Evolutionary conservation across 2,797 vertebrate species (phyloP), one percentile per base, ranked within the genome.

Genomic region (Pterois miles): DNA sequence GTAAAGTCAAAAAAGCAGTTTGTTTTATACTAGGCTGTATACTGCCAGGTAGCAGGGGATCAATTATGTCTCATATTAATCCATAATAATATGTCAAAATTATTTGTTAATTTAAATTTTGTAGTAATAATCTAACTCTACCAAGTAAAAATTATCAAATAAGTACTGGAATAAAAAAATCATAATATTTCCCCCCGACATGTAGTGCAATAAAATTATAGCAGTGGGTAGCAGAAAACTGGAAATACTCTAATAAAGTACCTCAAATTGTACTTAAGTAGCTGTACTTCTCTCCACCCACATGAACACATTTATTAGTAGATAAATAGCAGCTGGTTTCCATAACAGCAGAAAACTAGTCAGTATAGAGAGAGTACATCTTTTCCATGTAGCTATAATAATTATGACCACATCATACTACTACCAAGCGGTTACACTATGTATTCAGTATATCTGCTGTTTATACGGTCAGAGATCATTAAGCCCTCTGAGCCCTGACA

Each of bases 391-490:
- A 22, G 50, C 9, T 22, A 2, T 10, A 20, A 27, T 36, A 18
- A 8, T 1, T 5, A 34, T 69, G 8, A 2, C 8, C 27, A 6
- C 11, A 33, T 57, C 14, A 11, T 25, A 46, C 8, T 46, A 11
- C 14, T 43, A 36, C 29, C 33, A 33, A 14, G 58, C 57, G 18
- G 29, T 13, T 4, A 23, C n/a, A n/a, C 1, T 8, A n/a, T n/a
- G n/a, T n/a, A n/a, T n/a, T 3, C 27, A 23, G 33, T 34, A 8
- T 31, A 56, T 56, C 7, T 59, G 11, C 20, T 48, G n/a, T 80
- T 64, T 25, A 29, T n/a, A 43, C 71, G 40, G 69, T 58, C 80
- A 62, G 53, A 79, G 83, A 78, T 90, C 83, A 86, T 25, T 71
- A 13, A 71, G 46, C 64, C 14, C 36, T 65, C 38, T 60, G 27